A percentile compares a stretch with the other conserved stretches of the same genome.
Evolutionary conservation across 2,113 vertebrate genomes (phyloP).

Genomic region (Rhinichthys klamathensis): DNA sequence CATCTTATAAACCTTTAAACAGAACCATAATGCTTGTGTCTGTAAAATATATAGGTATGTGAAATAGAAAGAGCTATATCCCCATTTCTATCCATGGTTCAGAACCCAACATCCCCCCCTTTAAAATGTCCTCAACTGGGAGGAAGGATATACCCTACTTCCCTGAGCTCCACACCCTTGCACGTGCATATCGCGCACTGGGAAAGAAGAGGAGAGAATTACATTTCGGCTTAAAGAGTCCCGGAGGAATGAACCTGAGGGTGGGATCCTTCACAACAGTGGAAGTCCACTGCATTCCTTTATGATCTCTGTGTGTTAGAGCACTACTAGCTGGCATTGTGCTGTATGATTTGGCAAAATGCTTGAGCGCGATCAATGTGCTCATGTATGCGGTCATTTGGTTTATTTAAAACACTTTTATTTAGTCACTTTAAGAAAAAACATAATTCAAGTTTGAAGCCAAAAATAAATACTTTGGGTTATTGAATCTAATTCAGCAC

Average conservation of each 20-base stretch:
- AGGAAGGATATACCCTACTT: conserved; percentile 78
- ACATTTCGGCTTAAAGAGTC: conserved; percentile 55
- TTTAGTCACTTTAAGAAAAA: background rate
- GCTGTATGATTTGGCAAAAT: background rate
- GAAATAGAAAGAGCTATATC: background rate
- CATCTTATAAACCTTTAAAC: background rate
- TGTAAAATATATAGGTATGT: background rate
- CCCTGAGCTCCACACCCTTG: conserved; percentile 66
- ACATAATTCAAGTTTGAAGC: background rate
- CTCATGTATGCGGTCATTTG: background rate
- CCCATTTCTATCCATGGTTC: background rate
- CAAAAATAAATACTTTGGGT: background rate
- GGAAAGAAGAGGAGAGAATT: conserved; percentile 70
- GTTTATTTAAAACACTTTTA: background rate
- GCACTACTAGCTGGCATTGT: background rate
- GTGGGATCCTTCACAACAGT: conserved; percentile 59
- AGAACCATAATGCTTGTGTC: background rate
- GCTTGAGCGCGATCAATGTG: background rate
- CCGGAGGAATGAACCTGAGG: conserved; percentile 58
- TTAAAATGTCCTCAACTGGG: conserved; percentile 63
- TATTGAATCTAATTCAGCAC: background rate
- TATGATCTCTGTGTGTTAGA: background rate
- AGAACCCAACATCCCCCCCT: conserved; percentile 45
- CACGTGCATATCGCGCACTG: conserved; percentile 59
- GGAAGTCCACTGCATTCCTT: conserved; percentile 15